phyloP scores from a whole-genome alignment of 2,888 invertebrate genomes.

The Parelbella ahira region DNA sequence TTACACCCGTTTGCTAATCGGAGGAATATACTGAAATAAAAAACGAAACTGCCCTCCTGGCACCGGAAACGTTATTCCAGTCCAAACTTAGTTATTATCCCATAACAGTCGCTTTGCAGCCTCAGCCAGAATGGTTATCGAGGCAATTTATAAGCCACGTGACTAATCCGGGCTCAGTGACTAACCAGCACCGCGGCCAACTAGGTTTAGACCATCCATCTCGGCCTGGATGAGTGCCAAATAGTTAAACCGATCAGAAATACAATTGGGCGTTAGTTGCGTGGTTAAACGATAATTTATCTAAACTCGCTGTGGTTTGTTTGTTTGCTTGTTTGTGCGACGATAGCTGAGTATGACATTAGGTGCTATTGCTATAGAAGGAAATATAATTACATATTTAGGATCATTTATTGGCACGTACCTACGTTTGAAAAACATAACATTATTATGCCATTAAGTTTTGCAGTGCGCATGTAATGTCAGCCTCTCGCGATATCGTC shows the following conservation, averaged over 20 bases:
- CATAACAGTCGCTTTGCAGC: background rate
- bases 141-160: constrained; percentile 21
- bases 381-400: too few relatives aligned
- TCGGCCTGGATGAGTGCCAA: constrained; percentile 21
- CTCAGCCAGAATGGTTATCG: constrained; percentile 20
- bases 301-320: constrained; percentile 3
- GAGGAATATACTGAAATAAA: too few relatives aligned
- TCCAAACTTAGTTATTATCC: background rate
- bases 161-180: constrained; percentile 30
- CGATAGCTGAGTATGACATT: constrained; percentile 15
- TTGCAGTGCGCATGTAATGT: too few relatives aligned
- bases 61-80: background rate
- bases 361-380: too few relatives aligned
- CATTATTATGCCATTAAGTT: too few relatives aligned
- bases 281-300: constrained; percentile 25
- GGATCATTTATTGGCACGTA: too few relatives aligned
- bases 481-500: too few relatives aligned
- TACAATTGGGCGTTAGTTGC: constrained; percentile 25
- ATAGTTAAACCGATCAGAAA: constrained; percentile 25
- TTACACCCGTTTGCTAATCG: too few relatives aligned
- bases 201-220: constrained; percentile 26
- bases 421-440: too few relatives aligned
- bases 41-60: too few relatives aligned
- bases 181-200: constrained; percentile 27
- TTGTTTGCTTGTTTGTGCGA: constrained; percentile 7